Evolutionary conservation across 2,797 vertebrate genomes (phyloP).

Genomic region (Kryptolebias ocellatus): DNA sequence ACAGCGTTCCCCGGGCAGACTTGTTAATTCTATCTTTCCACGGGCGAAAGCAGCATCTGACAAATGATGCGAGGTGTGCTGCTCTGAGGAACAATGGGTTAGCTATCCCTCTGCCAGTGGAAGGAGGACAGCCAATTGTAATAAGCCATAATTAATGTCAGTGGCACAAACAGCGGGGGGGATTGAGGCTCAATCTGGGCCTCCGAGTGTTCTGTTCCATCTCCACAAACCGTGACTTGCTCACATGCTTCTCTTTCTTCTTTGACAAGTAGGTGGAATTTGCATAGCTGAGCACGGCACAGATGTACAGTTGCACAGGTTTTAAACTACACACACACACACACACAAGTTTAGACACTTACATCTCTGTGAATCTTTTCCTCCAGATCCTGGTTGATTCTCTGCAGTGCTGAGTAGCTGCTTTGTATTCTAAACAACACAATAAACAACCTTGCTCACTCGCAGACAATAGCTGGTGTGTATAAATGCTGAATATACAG

Average conservation of each 20-base stretch:
- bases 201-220: conserved; percentile 35
- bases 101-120: conserved; percentile 65
- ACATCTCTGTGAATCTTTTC: conserved; percentile 96
- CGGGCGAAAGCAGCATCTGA: conserved; percentile 55
- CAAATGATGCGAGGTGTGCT: conserved; percentile 67
- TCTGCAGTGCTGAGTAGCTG: conserved; percentile 95
- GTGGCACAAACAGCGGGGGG: conserved; percentile 57
- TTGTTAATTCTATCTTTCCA: conserved; percentile 73
- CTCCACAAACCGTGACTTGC: conserved; percentile 31
- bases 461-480: conserved; percentile 25
- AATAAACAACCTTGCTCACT: conserved; percentile 50
- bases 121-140: conserved; percentile 76
- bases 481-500: conserved; percentile 7
- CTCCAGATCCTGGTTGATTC: conserved; percentile 98
- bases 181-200: conserved; percentile 72
- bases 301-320: conserved; percentile 3
- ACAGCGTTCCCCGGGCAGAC: conserved; percentile 52
- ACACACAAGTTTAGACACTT: conserved; percentile 66
- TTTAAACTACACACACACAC: conserved; percentile 6
- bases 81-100: conserved; percentile 68
- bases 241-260: conserved; percentile 19
- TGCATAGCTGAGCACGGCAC: conserved; percentile 6
- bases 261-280: conserved; percentile 4
- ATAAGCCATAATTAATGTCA: conserved; percentile 80
- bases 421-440: conserved; percentile 90